These are phyloP conservation scores for Drosophila borborema DNA, from an alignment of 2,888 invertebrate species.

Conservation along the genomic window DNA sequence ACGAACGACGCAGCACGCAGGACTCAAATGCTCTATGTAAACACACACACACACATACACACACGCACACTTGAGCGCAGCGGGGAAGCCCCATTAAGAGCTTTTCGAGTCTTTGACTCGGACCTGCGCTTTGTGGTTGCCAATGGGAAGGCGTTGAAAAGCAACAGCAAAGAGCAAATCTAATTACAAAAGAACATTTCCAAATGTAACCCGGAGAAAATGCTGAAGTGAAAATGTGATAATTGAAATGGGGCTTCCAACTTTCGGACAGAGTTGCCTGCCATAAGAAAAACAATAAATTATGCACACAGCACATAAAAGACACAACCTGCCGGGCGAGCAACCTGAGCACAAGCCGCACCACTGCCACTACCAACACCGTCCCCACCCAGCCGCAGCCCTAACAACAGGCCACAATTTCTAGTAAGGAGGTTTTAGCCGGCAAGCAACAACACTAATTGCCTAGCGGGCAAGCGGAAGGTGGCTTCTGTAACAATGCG, in stretches of 20 bases:
- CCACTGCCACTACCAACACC: neutral
- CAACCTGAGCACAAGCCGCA: conserved; percentile 43
- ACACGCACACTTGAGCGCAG: conserved; percentile 42
- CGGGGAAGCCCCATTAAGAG: conserved; percentile 71
- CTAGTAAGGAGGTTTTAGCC: conserved; percentile 33
- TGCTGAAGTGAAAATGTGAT: conserved; percentile 55
- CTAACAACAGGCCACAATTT: conserved; percentile 60
- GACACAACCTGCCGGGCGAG: conserved; percentile 65
- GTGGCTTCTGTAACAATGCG: conserved; percentile 43
- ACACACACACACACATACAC: conserved; percentile 2
- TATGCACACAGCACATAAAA: conserved; percentile 74
- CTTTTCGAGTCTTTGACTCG: conserved; percentile 37
- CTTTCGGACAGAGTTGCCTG: conserved; percentile 36
- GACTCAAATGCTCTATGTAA: conserved; percentile 4
- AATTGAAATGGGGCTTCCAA: conserved; percentile 74
- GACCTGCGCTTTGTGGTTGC: conserved; percentile 61
- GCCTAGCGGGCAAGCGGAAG: conserved; percentile 56
- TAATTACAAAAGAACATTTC: conserved; percentile 62
- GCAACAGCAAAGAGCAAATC: conserved; percentile 52
- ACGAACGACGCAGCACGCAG: neutral
- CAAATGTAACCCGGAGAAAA: conserved; percentile 21
- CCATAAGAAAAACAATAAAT: conserved; percentile 70
- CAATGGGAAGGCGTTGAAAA: conserved; percentile 41
- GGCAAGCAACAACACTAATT: conserved; percentile 64
- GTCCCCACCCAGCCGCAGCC: neutral